phyloP scores from a whole-genome alignment of 2,797 vertebrate species.

The Sebastes miniatus region DNA sequence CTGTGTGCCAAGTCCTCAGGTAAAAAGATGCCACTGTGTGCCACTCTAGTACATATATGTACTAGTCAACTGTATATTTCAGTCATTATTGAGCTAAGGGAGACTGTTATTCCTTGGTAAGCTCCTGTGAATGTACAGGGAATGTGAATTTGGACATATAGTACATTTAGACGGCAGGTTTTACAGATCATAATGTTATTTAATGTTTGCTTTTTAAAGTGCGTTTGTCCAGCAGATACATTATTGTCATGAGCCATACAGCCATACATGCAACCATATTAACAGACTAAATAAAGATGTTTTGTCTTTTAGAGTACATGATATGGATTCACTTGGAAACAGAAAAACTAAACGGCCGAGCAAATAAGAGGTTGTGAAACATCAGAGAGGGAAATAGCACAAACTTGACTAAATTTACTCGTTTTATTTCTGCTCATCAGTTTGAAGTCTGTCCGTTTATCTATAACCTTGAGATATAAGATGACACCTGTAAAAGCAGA shows the following conservation, averaged over 20 bases:
- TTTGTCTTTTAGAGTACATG: not conserved
- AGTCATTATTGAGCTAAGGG: not conserved
- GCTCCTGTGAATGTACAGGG: not conserved
- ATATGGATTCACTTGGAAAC: not conserved
- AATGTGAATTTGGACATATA: not conserved
- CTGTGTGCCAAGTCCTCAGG: slow-evolving; percentile 45
- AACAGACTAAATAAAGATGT: not conserved
- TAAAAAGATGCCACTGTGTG: slow-evolving; percentile 14
- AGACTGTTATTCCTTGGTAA: not conserved
- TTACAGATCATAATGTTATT: not conserved
- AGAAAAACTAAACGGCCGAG: not conserved
- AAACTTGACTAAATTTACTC: not conserved
- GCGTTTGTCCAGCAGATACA: not conserved
- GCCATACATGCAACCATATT: not conserved
- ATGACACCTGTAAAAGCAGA: not conserved
- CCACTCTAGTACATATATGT: not conserved
- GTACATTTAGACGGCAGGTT: not conserved
- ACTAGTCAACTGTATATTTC: not conserved
- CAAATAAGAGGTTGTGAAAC: slow-evolving; percentile 8
- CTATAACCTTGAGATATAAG: not conserved
- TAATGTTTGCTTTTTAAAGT: not conserved
- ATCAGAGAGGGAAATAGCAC: not conserved
- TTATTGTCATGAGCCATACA: no score
- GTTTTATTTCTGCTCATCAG: slow-evolving; percentile 25
- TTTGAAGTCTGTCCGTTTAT: not conserved